Evolutionary conservation across 1,140 invertebrate genomes (phyloP), one percentile per base, ranked within the genome.

Genomic region (Psilanteris sp.): DNA sequence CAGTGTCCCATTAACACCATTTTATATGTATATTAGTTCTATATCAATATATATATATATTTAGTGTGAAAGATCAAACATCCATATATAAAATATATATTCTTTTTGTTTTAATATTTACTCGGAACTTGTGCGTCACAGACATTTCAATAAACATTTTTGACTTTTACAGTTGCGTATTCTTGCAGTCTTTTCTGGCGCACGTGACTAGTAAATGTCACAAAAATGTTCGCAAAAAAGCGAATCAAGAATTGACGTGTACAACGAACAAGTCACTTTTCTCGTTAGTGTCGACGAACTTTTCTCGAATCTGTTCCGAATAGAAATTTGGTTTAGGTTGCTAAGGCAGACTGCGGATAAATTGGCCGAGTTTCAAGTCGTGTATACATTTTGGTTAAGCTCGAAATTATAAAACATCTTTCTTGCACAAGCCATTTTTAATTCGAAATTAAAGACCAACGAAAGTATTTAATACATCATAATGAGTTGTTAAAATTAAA

Each of bases 181-280:
- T 32, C 41, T 31, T 43, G 31, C 4, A 37, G 10, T 37, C 24
- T 39, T 13, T 44, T 50, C 36, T 10, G 7, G 16, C n/a, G 41
- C 39, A 54, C 39, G 62, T 67, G 62, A 67, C 50, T 46, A 10
- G 41, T 57, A 41, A 48, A 37, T 13, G 50, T 52, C 54, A 32
- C 27, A 50, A 52, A 52, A 61, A 22, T 62, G 26, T 29, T 54
- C 24, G 7, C 6, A 43, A 54, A 54, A 55, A 22, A n/a, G 18
- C 31, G 37, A 36, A 48, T 57, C 26, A 55, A 41, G 14, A 72
- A 72, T 64, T 64, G 57, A 54, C 68, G 41, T 72, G 48, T 72
- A 62, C 57, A 16, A 41, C 50, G 57, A 59, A 52, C 50, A 64
- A 64, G 50, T 64, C 43, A 66, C 41, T 73, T 66, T 50, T 66